A percentile compares a stretch with the other conserved stretches of the same genome.
These are phyloP conservation scores for Hydrophis major DNA, from an alignment of 2,797 vertebrate species.

Conservation along the genomic window DNA sequence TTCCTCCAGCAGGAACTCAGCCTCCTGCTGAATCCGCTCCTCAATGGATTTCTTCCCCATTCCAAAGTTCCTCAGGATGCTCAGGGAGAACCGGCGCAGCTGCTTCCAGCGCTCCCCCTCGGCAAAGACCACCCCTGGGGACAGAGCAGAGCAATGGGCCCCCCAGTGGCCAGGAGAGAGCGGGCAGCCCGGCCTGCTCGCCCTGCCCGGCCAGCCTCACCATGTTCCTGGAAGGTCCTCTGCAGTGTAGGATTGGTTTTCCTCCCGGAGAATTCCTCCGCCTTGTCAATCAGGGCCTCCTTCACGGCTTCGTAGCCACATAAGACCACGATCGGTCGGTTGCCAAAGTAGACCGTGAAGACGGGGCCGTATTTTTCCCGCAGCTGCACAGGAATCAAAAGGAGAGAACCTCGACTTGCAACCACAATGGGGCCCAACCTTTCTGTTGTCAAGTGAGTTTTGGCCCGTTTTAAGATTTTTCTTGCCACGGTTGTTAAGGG, in stretches of 20 bases:
- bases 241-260: constrained; percentile 35
- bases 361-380: constrained; percentile 75
- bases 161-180: not conserved
- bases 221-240: constrained; percentile 44
- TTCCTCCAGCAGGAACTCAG: constrained; percentile 53
- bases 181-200: rapidly evolving
- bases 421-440: not conserved
- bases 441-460: not conserved
- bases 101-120: constrained; percentile 47
- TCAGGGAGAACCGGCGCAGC: constrained; percentile 50
- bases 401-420: not conserved
- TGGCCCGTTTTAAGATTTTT: not conserved
- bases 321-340: constrained; percentile 68
- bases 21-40: constrained; percentile 60
- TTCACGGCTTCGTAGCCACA: constrained; percentile 70
- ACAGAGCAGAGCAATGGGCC: not conserved
- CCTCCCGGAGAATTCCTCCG: constrained; percentile 73
- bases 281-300: constrained; percentile 76
- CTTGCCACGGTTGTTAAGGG: not conserved
- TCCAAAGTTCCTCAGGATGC: constrained; percentile 53
- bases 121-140: constrained; percentile 24
- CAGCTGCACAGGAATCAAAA: constrained; percentile 59
- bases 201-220: constrained; percentile 30
- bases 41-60: constrained; percentile 63
- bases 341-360: constrained; percentile 74